Base-by-base conservation (phyloP, 2,888 invertebrate genomes). In the Meiosimyza platycephala region DNA sequence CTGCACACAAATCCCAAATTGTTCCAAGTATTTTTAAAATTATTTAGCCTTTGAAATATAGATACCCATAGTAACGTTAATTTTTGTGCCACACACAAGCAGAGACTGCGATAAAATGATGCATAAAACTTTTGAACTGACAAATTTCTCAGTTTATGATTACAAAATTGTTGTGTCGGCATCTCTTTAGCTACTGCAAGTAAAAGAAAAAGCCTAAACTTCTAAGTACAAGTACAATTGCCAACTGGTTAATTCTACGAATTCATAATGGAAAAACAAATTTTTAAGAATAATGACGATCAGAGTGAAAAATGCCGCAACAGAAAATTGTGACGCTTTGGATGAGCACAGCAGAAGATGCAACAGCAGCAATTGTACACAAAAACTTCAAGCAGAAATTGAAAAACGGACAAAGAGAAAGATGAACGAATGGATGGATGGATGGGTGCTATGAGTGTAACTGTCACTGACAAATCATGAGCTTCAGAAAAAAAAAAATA, bases 231-330 rank as follows among this genome's bases (percentile, higher is more conserved):
- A 18, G 55, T 55, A 18, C 6, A n/a, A 18, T 18, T n/a, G 9
- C 16, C 55, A 55, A 12, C 22, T 55, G 55, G 40, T 40, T 40
- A 9, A 40, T 18, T 28, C 57, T 28, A 18, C 28, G 18, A 57
- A 57, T 28, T 28, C 57, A 15, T 13, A 57, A 28, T 28, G 12
- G 28, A 13, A 62, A 40, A 62, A 40, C 40, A 40, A 16, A 40
- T 62, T 40, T 62, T 40, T 16, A 62, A 62, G 40, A 28, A 62
- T 40, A 51, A 64, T 64, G 64, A 64, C 28, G 64, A 64, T 64
- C 64, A 64, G 64, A 64, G 51, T 22, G 64, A 51, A 51, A 64
- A 64, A 51, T 51, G 64, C 64, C 64, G 64, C 50, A 15, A 54
- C 40, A 40, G 40, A 40, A 40, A 40, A 40, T 28, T 33, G 22